Evolutionary conservation across 2,113 vertebrate genomes (phyloP), one percentile per base, ranked within the genome.

Genomic region (Peucedramus taeniatus): DNA sequence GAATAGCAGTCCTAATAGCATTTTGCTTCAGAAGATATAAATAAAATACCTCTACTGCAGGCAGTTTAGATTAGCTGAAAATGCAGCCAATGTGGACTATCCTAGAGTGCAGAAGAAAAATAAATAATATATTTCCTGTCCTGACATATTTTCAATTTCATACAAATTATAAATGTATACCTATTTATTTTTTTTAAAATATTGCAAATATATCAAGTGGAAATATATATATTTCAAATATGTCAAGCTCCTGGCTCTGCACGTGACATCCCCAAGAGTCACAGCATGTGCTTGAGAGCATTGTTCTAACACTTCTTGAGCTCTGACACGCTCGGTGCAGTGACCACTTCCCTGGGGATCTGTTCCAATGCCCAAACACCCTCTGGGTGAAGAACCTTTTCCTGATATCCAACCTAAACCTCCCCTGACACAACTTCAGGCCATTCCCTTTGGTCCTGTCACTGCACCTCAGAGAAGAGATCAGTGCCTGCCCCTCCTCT

Each of bases 371-470:
- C 8, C 11, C 30, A 76, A 0, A 1, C 11, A 59, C 4, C 7
- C 7, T 13, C 23, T n/a, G 31, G 24, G 6, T 13, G 30, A 66
- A 66, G 15, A 57, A 35, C 1, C 2, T 49, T 40, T 20, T 7
- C 7, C 13, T 31, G 7, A 76, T 31, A 37, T 5, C 18, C 37
- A 33, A 5, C 3, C 7, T 51, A 60, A 60, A 23, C 6, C 9
- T 51, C 0, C 11, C 8, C 22, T 44, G 6, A 60, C 27, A 8
- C 8, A 42, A 1, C 11, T 33, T 42, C 37, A 68, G 13, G 11
- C 27, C 9, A 15, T 27, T 51, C 22, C 27, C 14, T 15, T 0
- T 0, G 1, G 27, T 60, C 11, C 17, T 76, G 21, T 37, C 37
- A 35, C 13, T 35, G 49, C 10, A 35, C 31, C 31, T 17, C 6